Base-by-base conservation (phyloP, 2,888 invertebrate genomes). In the Melanostoma mellinum region DNA sequence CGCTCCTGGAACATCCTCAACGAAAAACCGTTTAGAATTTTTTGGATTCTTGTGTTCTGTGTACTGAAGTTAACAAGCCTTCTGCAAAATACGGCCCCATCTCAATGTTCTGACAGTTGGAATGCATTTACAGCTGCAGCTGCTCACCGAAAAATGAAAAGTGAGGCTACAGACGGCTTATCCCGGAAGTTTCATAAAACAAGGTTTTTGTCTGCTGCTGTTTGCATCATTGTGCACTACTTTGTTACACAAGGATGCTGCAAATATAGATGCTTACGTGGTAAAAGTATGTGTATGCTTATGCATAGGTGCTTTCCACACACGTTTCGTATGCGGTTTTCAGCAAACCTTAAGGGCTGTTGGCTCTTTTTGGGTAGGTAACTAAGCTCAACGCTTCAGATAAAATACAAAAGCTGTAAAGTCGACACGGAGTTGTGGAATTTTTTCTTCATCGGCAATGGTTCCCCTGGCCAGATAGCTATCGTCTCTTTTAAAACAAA, bases 111-210 rank as follows among this genome's bases (percentile, higher is more conserved):
- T 77, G 77, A 78, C 77, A 78, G 42, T 36, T 53, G 46, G 65
- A 74, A 74, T 82, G 77, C 77, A 74, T 74, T 82, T 58, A 77
- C 69, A 82, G 58, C 48, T 82, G 82, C 78, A 82, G 78, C 77
- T 82, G 82, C 63, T 77, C 58, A 10, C 46, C 40, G 4, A 71
- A 75, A 63, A 82, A 77, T 69, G 63, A 82, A 82, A 82, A 77
- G 77, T 77, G 58, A 69, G 68, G 52, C 73, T 78, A 65, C 44
- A 69, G 69, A 65, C 63, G 65, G 78, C 77, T 82, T 82, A 82
- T 78, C 73, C 65, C 53, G 33, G 30, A 77, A 78, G 53, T 77
- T 78, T 69, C 58, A 73, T 65, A 74, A 77, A 82, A 69, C 42
- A 74, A 55, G 65, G 77, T 46, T 74, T 73, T 69, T 78, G 68